phyloP scores from a whole-genome alignment of 2,888 invertebrate genomes.

The Syritta pipiens region DNA sequence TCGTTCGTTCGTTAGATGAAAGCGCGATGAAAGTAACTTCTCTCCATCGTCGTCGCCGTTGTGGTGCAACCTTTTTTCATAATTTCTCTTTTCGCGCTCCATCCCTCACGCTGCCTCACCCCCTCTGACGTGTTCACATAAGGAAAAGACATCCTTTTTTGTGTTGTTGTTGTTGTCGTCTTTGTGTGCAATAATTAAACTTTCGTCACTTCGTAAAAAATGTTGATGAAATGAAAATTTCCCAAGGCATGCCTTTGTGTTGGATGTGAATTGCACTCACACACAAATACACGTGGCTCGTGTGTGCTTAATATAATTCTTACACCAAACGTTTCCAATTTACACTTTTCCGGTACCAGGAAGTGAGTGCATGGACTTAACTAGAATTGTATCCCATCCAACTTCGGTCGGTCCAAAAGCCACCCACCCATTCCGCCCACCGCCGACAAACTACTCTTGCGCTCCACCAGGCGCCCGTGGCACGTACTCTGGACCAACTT shows the following conservation, averaged over 20 bases:
- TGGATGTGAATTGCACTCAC: neutral
- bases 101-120: no score
- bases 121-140: no score
- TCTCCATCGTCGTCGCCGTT: no score
- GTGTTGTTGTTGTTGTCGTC: no score
- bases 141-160: no score
- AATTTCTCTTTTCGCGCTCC: no score
- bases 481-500: conserved; percentile 20
- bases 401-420: no score
- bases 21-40: no score
- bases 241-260: neutral
- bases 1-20: no score
- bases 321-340: conserved; percentile 22
- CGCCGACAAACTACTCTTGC: neutral
- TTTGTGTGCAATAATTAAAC: neutral
- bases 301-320: neutral
- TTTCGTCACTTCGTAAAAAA: neutral
- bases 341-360: conserved; percentile 24
- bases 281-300: neutral
- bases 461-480: neutral
- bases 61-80: no score
- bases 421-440: neutral
- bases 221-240: neutral
- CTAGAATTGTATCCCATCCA: conserved; percentile 5
- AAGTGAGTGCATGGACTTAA: conserved; percentile 19